phyloP scores from a whole-genome alignment of 2,888 invertebrate genomes.

The Monoplex corrugatus region DNA sequence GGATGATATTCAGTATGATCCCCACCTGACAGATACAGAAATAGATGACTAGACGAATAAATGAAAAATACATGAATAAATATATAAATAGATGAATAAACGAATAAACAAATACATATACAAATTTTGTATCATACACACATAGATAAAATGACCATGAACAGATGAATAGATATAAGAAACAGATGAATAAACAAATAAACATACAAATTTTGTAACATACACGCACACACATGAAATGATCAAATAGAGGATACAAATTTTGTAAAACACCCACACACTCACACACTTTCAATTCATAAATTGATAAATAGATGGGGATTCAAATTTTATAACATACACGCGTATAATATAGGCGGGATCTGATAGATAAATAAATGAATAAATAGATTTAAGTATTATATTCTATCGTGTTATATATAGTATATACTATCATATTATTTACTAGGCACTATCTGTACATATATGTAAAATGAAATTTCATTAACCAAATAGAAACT shows the following conservation, averaged over 20 bases:
- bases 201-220: background rate
- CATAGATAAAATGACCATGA: background rate
- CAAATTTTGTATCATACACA: background rate
- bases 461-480: no score
- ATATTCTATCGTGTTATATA: no score
- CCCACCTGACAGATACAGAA: background rate
- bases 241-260: no score
- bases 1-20: constrained; percentile 33
- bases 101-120: background rate
- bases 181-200: background rate
- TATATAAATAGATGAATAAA: background rate
- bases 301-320: no score
- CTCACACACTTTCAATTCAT: no score
- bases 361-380: background rate
- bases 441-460: background rate
- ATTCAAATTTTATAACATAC: no score
- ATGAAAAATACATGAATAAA: background rate
- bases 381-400: background rate
- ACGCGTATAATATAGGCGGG: no score
- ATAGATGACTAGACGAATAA: no score
- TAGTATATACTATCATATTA: background rate
- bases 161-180: background rate
- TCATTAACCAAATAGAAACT: no score
- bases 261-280: background rate
- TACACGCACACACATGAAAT: background rate